Conservation (phyloP, 2,797 vertebrate genomes). For the Anabas testudineus region DNA sequence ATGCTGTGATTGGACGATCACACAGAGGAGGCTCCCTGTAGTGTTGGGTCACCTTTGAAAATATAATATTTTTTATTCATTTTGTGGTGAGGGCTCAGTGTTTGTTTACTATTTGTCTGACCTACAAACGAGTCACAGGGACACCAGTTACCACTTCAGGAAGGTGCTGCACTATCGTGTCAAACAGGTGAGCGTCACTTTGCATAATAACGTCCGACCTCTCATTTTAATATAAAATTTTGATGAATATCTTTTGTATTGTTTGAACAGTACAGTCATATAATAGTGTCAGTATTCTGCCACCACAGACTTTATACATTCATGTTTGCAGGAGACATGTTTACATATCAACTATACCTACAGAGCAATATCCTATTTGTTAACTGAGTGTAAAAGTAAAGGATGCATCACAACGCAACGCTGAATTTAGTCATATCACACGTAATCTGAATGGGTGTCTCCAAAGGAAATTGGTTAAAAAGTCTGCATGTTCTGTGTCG, state of each 20-base stretch:
- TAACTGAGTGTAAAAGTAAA: not conserved
- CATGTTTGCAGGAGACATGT: conserved; percentile 8
- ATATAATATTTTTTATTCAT: conserved; percentile 48
- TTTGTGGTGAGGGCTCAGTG: conserved; percentile 36
- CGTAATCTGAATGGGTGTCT: accelerated
- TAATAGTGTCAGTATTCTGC: not conserved
- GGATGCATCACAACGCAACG: not conserved
- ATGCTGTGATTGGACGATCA: conserved; percentile 75
- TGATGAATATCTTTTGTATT: not conserved
- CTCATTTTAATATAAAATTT: conserved; percentile 1
- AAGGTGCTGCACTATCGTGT: not conserved
- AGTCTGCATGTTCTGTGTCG: too few relatives aligned
- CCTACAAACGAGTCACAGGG: not conserved
- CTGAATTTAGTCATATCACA: not conserved
- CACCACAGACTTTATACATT: conserved; percentile 3
- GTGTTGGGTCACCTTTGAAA: conserved; percentile 73
- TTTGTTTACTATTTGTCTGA: conserved; percentile 31
- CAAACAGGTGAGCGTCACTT: conserved; percentile 57
- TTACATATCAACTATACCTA: conserved; percentile 39
- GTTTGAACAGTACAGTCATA: not conserved
- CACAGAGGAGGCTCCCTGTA: conserved; percentile 63
- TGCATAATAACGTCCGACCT: not conserved
- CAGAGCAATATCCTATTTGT: not conserved
- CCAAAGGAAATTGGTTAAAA: not conserved
- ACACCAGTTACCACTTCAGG: conserved; percentile 5